Evolutionary conservation across 2,888 invertebrate genomes (phyloP).

Genomic region (Xylophagus ater): DNA sequence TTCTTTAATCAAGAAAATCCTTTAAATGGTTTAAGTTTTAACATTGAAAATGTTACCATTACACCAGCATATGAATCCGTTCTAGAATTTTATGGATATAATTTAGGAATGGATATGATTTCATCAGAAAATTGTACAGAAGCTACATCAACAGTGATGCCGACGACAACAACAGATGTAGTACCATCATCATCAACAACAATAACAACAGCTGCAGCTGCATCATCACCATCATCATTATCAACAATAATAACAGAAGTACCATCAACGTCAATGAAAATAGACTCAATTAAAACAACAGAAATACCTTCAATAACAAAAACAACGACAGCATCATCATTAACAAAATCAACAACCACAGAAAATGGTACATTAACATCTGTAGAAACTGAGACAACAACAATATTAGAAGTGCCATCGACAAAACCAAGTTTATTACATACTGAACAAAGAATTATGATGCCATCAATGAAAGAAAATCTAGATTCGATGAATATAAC

Average conservation of each 20-base stretch:
- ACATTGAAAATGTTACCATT: slow-evolving; percentile 65
- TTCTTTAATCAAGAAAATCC: slow-evolving; percentile 75
- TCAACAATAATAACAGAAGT: slow-evolving; percentile 14
- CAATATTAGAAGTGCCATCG: too few species aligned
- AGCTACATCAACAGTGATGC: slow-evolving; percentile 28
- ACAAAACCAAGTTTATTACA: too few species aligned
- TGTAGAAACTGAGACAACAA: slow-evolving; percentile 1
- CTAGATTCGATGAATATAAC: too few species aligned
- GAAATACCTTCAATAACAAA: slow-evolving; percentile 1
- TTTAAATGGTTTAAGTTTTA: slow-evolving; percentile 66
- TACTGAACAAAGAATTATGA: too few species aligned
- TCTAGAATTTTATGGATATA: slow-evolving; percentile 70
- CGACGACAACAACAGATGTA: background rate
- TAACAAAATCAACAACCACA: slow-evolving; percentile 1
- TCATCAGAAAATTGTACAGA: slow-evolving; percentile 25
- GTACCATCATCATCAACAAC: slow-evolving; percentile 15
- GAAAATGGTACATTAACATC: background rate
- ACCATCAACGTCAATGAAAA: background rate
- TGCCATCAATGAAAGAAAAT: too few species aligned
- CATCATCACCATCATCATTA: slow-evolving; percentile 22
- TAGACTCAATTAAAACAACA: slow-evolving; percentile 2
- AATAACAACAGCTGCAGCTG: slow-evolving; percentile 32
- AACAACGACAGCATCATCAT: slow-evolving; percentile 7
- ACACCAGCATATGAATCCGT: slow-evolving; percentile 61
- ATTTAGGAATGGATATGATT: slow-evolving; percentile 45